Conservation (phyloP, 2,113 vertebrate genomes). For the Arenaria interpres region DNA sequence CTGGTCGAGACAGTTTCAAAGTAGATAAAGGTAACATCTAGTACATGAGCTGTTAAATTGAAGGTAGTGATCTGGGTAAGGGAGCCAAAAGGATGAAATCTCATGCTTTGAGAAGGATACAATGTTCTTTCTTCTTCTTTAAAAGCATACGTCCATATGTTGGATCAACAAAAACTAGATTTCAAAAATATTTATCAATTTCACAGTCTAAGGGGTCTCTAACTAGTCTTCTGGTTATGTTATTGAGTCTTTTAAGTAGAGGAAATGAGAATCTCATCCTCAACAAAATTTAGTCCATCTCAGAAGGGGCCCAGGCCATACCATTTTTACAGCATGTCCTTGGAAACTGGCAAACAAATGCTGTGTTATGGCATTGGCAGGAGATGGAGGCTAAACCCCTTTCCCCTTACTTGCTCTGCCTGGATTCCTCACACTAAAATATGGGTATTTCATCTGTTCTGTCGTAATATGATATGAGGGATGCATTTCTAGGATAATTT, state of each 20-base stretch:
- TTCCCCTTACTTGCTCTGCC: neutral
- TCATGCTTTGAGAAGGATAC: neutral
- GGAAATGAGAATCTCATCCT: neutral
- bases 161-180: neutral
- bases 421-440: neutral
- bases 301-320: neutral
- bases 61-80: neutral
- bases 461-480: neutral
- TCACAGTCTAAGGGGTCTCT: neutral
- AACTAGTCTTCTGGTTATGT: neutral
- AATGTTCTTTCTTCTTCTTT: neutral
- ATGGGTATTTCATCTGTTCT: neutral
- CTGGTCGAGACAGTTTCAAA: neutral
- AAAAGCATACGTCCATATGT: neutral
- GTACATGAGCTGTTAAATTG: neutral
- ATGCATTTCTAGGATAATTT: neutral
- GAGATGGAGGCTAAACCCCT: neutral
- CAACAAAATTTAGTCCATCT: neutral
- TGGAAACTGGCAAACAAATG: neutral
- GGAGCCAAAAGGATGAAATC: neutral
- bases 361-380: neutral
- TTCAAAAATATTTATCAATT: neutral
- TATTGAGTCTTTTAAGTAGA: neutral
- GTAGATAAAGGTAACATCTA: neutral
- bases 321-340: neutral